These are phyloP conservation scores for Neodiprion virginianus DNA, from an alignment of 1,140 invertebrate genomes.

Conservation along the genomic window DNA sequence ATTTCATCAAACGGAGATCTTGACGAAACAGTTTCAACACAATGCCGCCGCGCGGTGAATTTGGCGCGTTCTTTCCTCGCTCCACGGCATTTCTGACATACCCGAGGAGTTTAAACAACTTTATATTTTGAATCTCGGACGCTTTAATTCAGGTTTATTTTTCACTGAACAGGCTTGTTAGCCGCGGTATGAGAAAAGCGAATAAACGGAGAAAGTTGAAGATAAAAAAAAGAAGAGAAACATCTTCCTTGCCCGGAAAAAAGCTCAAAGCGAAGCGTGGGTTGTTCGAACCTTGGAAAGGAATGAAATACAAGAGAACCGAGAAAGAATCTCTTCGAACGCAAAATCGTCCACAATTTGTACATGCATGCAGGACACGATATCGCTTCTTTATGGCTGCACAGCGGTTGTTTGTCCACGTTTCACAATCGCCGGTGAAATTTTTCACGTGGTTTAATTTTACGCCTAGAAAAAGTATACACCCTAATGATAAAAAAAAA, in stretches of 20 bases:
- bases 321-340: too few relatives aligned
- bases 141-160: not conserved
- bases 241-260: too few relatives aligned
- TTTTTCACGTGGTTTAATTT: too few relatives aligned
- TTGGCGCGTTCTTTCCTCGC: too few relatives aligned
- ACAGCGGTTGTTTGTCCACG: not conserved
- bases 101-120: not conserved
- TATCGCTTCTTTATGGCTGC: too few relatives aligned
- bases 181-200: not conserved
- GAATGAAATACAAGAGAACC: too few relatives aligned
- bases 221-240: too few relatives aligned
- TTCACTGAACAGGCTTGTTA: not conserved
- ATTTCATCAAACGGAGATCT: slow-evolving; percentile 2
- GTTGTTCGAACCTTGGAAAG: too few relatives aligned
- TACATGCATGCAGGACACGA: not conserved
- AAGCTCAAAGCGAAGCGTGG: too few relatives aligned
- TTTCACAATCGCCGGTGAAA: not conserved
- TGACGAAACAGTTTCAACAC: not conserved
- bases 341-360: not conserved
- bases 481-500: too few relatives aligned
- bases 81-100: not conserved
- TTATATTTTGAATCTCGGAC: not conserved
- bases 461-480: too few relatives aligned
- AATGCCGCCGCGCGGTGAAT: not conserved
- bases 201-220: too few relatives aligned